phyloP scores from a whole-genome alignment of 2,888 invertebrate species.

The Osedax fenrisi region DNA sequence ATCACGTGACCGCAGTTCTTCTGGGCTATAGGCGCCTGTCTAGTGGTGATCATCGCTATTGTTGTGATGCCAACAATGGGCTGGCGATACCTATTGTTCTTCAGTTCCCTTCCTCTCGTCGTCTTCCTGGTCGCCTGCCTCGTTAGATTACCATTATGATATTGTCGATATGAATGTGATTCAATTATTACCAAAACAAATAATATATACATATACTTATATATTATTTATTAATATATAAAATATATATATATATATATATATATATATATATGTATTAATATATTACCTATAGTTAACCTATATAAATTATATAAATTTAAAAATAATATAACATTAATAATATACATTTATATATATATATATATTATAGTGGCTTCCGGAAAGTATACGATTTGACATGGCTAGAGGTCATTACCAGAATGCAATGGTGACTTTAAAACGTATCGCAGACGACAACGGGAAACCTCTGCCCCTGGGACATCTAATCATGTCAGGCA shows the following conservation, averaged over 20 bases:
- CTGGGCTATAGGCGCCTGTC: conserved; percentile 87
- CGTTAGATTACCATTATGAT: no score
- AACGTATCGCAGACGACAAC: conserved; percentile 75
- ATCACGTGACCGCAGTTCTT: no score
- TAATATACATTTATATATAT: no score
- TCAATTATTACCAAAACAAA: no score
- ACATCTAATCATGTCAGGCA: neutral
- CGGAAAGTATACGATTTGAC: conserved; percentile 79
- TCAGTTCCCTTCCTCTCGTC: conserved; percentile 76
- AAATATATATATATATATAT: no score
- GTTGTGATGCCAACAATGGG: conserved; percentile 81
- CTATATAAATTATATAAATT: no score
- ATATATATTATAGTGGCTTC: conserved; percentile 71
- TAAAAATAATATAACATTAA: no score
- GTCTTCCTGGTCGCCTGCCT: conserved; percentile 57
- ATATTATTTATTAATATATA: conserved; percentile 6
- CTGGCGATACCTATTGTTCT: conserved; percentile 77
- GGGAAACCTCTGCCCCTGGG: conserved; percentile 76
- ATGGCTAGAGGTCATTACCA: conserved; percentile 75
- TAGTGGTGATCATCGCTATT: conserved; percentile 78
- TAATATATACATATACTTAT: no score
- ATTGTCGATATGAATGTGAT: no score
- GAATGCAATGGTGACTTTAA: conserved; percentile 69
- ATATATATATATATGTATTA: no score
- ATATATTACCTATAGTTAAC: no score